Evolutionary conservation across 1,140 invertebrate genomes (phyloP), one percentile per base, ranked within the genome.

Genomic region (Pectinophora gossypiella): DNA sequence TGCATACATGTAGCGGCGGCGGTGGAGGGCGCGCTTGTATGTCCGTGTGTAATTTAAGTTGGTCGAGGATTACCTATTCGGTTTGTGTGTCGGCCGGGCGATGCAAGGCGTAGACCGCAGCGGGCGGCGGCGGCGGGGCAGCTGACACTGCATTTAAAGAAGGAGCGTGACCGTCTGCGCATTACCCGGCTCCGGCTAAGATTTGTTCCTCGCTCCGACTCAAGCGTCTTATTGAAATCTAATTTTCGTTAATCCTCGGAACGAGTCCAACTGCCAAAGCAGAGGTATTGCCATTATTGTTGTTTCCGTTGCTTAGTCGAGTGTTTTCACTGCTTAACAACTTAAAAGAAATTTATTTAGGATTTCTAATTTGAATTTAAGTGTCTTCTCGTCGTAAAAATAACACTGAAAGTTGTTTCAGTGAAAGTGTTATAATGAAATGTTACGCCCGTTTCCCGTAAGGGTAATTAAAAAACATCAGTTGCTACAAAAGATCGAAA

Each of bases 141-240:
- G 72, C 72, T 80, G 76, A 84, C 76, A 56, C 69, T 62, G 73
- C 76, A 71, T 74, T 78, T 68, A 73, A 73, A 78, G 56, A 64
- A 71, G 54, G 61, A 71, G 65, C 68, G 72, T 80, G 72, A 74
- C 72, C 72, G 72, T 72, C 72, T 62, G 61, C 50, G 69, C 68
- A 68, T 71, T 74, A 64, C 69, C 64, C 65, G 67, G 69, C 71
- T 72, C 68, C 68, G 64, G 61, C 73, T 75, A 67, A 73, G 75
- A 71, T 79, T 72, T 76, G 75, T 70, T 66, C 70, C 61, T 48
- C 61, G 72, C 60, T 56, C 59, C 73, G 70, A 58, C 64, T 72
- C 77, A 74, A 82, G 63, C 81, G 75, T 87, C 84, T 85, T 84
- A 85, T 84, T 81, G 81, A 82, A 87, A 87, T 87, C 81, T 83